phyloP scores from a whole-genome alignment of 2,888 invertebrate genomes.

The Cecidostiba fungosa region DNA sequence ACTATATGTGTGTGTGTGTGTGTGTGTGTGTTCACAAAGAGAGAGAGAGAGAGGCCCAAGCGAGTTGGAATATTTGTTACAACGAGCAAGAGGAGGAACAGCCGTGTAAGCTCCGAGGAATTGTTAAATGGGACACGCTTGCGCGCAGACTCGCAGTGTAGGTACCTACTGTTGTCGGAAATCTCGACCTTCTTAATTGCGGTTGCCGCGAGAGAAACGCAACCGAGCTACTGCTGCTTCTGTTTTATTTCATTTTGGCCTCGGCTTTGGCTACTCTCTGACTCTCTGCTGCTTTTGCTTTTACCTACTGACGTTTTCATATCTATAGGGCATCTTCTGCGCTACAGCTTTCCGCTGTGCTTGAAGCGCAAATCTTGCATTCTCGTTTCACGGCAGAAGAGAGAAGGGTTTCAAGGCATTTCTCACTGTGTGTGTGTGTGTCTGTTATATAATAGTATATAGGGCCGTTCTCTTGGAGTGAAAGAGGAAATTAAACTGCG shows the following conservation, averaged over 20 bases:
- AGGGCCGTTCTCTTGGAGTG: neutral
- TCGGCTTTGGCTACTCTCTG: neutral
- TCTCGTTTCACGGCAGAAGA: neutral
- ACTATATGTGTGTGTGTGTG: neutral
- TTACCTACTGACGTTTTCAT: neutral
- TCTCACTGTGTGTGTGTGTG: neutral
- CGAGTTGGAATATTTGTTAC: conserved; percentile 51
- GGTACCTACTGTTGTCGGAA: conserved; percentile 42
- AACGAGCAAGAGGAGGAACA: conserved; percentile 25
- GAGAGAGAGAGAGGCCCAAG: neutral
- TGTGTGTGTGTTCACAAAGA: neutral
- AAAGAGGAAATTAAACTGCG: neutral
- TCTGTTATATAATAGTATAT: no score
- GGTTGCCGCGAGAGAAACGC: conserved; percentile 32
- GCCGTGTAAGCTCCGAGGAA: conserved; percentile 59
- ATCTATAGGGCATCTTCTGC: neutral
- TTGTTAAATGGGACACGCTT: conserved; percentile 61
- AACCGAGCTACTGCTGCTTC: neutral
- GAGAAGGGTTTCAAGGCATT: neutral
- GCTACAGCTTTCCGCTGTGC: neutral
- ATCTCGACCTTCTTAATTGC: conserved; percentile 62
- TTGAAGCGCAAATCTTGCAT: neutral
- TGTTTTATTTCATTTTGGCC: conserved; percentile 40
- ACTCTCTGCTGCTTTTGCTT: neutral
- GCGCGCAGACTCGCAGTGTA: neutral